Percentiles rank a stretch among this genome's conserved stretches.
phyloP scores from a whole-genome alignment of 1,140 invertebrate species.

The Drosophila ficusphila region DNA sequence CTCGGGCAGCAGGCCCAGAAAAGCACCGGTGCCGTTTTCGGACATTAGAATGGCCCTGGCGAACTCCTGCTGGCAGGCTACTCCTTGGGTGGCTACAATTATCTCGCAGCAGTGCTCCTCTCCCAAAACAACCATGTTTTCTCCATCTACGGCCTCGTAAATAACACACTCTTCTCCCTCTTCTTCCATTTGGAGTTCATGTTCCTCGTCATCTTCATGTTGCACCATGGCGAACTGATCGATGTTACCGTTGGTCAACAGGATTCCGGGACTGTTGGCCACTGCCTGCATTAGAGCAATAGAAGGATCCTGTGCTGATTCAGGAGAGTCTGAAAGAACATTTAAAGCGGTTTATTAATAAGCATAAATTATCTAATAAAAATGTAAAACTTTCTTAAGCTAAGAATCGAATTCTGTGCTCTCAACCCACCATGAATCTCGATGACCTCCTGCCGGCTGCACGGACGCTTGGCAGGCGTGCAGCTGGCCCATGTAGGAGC shows the following conservation, averaged over 20 bases:
- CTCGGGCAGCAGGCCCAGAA: slow-evolving; percentile 28
- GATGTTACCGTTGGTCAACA: slow-evolving; percentile 39
- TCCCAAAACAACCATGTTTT: slow-evolving; percentile 53
- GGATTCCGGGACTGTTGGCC: background rate
- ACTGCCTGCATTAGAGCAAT: slow-evolving; percentile 19
- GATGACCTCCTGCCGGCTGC: slow-evolving; percentile 22
- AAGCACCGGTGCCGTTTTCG: slow-evolving; percentile 13
- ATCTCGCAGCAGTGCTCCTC: slow-evolving; percentile 70
- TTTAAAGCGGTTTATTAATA: too few species aligned
- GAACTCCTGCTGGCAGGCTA: slow-evolving; percentile 52
- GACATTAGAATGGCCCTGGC: slow-evolving; percentile 42
- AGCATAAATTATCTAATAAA: too few species aligned
- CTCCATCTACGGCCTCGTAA: slow-evolving; percentile 44
- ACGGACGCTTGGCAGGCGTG: slow-evolving; percentile 11
- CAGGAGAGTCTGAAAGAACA: slow-evolving; percentile 33
- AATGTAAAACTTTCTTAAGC: too few species aligned
- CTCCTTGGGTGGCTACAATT: slow-evolving; percentile 53
- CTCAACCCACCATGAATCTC: slow-evolving; percentile 33
- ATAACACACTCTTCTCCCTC: slow-evolving; percentile 37
- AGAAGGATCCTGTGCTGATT: slow-evolving; percentile 11
- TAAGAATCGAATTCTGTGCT: too few species aligned
- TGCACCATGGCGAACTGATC: slow-evolving; percentile 18
- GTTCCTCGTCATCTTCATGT: background rate
- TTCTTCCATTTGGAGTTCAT: background rate
- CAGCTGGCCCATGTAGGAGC: slow-evolving; percentile 5